Base-by-base conservation (phyloP, 2,888 invertebrate genomes). In the Netelia melanura region DNA sequence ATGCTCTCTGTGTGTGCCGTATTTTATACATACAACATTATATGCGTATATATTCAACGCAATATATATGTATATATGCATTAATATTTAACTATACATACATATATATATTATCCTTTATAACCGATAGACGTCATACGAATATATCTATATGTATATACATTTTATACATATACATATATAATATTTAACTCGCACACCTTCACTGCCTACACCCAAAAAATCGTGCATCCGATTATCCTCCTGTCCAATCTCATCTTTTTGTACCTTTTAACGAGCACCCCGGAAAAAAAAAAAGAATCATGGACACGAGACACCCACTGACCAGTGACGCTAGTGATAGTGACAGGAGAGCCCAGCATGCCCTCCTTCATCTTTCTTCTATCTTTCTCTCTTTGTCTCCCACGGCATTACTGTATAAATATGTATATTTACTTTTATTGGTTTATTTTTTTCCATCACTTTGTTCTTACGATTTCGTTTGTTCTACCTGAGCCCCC, bases 271-370 rank as follows among this genome's bases (percentile, higher is more conserved):
- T 25, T 52, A 79, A 14, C 2, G 54, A 56, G 23, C 30, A 52
- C 17, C 21, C 9, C 9, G 52, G 52, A 14, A 65, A 48, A 43
- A n/a, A 44, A 65, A 38, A 43, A 44, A 14, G 68, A 48, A 61
- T 30, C 48, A 25, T 87, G 85, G 85, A 90, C 86, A 89, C 87
- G 86, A 88, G 70, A 88, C 86, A 88, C 89, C 86, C 86, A 90
- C 90, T 89, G 89, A 91, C 89, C 88, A 90, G 85, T 88, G 90
- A 91, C 90, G 93, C 93, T 93, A 93, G 93, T 92, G 90, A 93
- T 93, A 93, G 93, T 93, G 93, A 93, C 93, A 93, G 93, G 93
- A 93, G 93, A 93, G 91, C 91, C 93, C 91, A 92, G 93, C 92
- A 93, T 93, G 92, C 89, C 88, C 89, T 90, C 81, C 81, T 72